Evolutionary conservation across 2,113 vertebrate genomes (phyloP), one percentile per base, ranked within the genome.

Genomic region (Mungos mungo): DNA sequence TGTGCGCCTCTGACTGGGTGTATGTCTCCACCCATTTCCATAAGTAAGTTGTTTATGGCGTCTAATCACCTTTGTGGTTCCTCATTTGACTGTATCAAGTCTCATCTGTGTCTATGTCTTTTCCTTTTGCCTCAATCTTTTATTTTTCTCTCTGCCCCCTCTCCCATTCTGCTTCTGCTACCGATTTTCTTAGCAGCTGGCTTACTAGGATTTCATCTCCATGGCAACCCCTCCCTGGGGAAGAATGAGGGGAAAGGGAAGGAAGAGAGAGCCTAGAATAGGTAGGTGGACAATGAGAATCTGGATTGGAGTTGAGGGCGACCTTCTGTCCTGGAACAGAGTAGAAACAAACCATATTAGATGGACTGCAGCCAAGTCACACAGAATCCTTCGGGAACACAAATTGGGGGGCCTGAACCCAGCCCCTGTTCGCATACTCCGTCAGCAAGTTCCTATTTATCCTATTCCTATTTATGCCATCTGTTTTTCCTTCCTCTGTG

Each of bases 171-270:
- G n/a, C 87, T 93, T 93, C 79, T 92, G 21, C 81, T 50, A 80
- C 12, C 31, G 52, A 47, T 63, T 88, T 93, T 85, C 74, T 90
- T 33, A 65, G 38, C 80, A 96, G 21, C 57, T 90, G 35, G 79
- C 27, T 96, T n/a, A 1, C 83, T 82, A 77, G 96, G 57, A 66
- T 63, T 88, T 31, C 52, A 87, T 92, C 33, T 84, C 95, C 45
- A 76, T 0, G 0, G 96, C 54, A 95, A n/a, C 87, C 31, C 4
- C 16, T 95, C 68, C 91, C 65, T 50, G 35, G 63, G 63, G 50
- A 13, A 50, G n/a, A 79, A n/a, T 18, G 14, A 52, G 9, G 27
- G 41, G 65, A 87, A 91, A 14, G 25, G 77, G 38, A 84, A 0
- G 0, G 66, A 77, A 63, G 33, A 77, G 80, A 57, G 31, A 95